Base-by-base conservation (phyloP, 2,888 invertebrate genomes). In the Synanthedon andrenaeformis region DNA sequence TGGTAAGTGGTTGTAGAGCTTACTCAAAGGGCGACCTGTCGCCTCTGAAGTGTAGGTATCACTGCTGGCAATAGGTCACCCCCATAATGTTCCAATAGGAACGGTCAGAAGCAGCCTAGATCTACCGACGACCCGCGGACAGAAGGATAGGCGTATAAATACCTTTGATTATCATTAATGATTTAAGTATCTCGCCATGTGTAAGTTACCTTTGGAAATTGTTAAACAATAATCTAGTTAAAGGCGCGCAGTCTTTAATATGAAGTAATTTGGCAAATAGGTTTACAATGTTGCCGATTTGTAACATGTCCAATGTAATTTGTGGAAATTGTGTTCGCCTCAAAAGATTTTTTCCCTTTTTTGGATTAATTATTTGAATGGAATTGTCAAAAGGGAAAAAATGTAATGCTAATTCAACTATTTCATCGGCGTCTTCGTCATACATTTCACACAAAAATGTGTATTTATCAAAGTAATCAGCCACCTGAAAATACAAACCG, bases 381-480 rank as follows among this genome's bases (percentile, higher is more conserved):
- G 94, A 92, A 65, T 91, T 91, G 73, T 96, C 96, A 53, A 89
- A 89, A 1, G 93, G 92, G 71, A 90, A 95, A 74, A 91, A 97
- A 61, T 92, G 90, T 49, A 97, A 81, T 56, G 90, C 81, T 71
- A 95, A 93, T 60, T 91, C 91, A 59, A 92, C 90, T 4, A 92
- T 82, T 53, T 92, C 83, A 23, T 91, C 91, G 0, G 93, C 91
- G 57, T 93, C 91, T 63, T 91, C 90, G 68, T 96, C 96, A 72
- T 91, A 95, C 96, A 96, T 97, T 80, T 96, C 95, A 28, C 93
- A 94, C 50, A 91, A 69, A 75, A 94, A 94, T 41, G 85, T 81
- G 55, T 89, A 79, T 65, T 89, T 89, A 59, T 89, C 89, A 57
- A 80, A 86, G 69, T 87, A 90, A 59, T 89, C 90, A 65, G 73